A percentile compares a stretch with the other conserved stretches of the same genome.
Evolutionary conservation across 1,140 invertebrate genomes (phyloP).

Genomic region (Apis cerana): DNA sequence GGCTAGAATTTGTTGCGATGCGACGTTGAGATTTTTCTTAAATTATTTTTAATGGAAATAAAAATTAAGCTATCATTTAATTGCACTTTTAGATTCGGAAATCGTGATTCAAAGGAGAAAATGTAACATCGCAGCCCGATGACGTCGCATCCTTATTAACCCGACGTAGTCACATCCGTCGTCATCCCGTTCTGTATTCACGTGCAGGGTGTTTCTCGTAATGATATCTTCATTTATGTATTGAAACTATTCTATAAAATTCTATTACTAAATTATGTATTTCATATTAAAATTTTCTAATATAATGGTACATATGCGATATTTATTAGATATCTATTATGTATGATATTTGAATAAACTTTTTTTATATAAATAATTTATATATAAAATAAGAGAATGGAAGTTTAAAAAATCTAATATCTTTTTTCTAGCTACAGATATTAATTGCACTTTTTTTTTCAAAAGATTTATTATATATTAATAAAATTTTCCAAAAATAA

Average conservation of each 20-base stretch:
- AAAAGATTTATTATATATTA: neutral
- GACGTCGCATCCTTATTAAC: constrained; percentile 68
- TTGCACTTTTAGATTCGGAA: constrained; percentile 31
- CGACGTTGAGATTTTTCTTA: neutral
- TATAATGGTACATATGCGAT: neutral
- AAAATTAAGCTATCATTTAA: constrained; percentile 14
- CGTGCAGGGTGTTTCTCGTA: constrained; percentile 39
- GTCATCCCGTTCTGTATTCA: constrained; percentile 29
- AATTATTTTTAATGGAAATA: neutral
- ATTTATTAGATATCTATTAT: too few species aligned
- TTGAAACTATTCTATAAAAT: neutral
- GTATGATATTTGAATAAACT: neutral
- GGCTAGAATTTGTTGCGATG: too few species aligned
- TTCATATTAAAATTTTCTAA: neutral
- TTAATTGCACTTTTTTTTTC: neutral
- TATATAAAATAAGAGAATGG: neutral
- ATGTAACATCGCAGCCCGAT: constrained; percentile 56
- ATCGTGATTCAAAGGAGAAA: constrained; percentile 62
- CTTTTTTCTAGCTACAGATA: too few species aligned
- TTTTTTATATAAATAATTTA: neutral
- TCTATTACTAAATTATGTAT: neutral
- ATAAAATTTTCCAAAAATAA: neutral
- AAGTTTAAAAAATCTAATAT: neutral
- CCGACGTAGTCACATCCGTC: constrained; percentile 54
- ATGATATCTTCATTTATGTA: constrained; percentile 13